A percentile compares a stretch with the other conserved stretches of the same genome.
Evolutionary conservation across 30 jellyfish, hydroid and myxozoan genomes (phyloP).

Genomic region (Hydra vulgaris): DNA sequence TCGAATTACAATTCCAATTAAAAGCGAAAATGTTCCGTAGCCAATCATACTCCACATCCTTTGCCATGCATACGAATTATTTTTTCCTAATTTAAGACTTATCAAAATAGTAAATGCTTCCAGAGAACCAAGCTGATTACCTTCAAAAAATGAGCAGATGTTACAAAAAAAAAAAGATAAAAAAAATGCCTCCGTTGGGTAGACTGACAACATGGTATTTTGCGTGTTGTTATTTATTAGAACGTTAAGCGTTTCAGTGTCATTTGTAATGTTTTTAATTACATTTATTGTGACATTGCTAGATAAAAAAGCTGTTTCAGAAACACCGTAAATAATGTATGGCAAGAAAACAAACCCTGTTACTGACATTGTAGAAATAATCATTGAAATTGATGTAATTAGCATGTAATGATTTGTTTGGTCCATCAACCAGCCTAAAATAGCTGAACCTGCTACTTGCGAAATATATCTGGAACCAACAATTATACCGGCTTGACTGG

Average conservation of each 20-base stretch:
- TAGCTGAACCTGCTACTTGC: background rate
- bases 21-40: background rate
- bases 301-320: background rate
- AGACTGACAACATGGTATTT: background rate
- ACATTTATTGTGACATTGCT: background rate
- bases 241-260: background rate
- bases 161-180: constrained; percentile 1
- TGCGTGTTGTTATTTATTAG: background rate
- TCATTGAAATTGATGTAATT: background rate
- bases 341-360: background rate
- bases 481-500: constrained; percentile 13
- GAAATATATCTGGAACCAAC: background rate
- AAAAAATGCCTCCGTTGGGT: background rate
- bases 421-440: constrained; percentile 10
- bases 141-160: constrained; percentile 10
- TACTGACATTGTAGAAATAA: background rate
- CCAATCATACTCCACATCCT: constrained; percentile 17
- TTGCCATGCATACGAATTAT: constrained; percentile 4
- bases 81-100: background rate
- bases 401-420: background rate
- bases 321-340: background rate
- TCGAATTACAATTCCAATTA: background rate
- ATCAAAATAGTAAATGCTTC: background rate
- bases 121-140: background rate
- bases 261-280: background rate